Evolutionary conservation across 2,797 vertebrate species (phyloP).

Genomic region (Florisuga fusca): DNA sequence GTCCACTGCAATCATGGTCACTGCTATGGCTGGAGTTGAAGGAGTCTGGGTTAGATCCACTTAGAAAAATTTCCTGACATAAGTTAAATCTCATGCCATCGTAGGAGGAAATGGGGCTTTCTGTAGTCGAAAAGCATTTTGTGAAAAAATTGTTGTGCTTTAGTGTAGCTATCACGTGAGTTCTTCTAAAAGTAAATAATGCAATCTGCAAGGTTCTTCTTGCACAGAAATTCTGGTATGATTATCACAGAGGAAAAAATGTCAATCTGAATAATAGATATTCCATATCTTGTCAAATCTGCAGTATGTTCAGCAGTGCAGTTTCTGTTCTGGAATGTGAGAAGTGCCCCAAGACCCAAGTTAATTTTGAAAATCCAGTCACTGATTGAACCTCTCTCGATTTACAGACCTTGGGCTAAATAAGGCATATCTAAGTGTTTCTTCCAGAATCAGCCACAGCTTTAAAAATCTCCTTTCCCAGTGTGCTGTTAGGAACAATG

Average conservation of each 20-base stretch:
- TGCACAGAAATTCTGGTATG: background rate
- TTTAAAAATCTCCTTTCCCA: background rate
- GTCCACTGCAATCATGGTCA: background rate
- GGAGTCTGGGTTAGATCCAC: background rate
- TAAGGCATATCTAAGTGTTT: background rate
- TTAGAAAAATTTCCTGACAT: background rate
- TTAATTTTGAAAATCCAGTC: background rate
- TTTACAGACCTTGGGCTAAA: background rate
- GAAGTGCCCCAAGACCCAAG: background rate
- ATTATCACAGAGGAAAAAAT: background rate
- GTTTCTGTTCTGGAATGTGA: background rate
- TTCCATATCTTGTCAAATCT: background rate
- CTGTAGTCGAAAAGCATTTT: background rate
- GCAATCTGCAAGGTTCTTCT: background rate
- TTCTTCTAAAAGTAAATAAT: background rate
- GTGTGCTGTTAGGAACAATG: accelerated
- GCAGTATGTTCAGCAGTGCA: background rate
- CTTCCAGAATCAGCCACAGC: background rate
- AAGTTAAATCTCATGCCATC: background rate
- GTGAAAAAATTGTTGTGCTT: background rate
- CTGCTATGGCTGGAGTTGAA: background rate
- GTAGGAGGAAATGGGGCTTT: background rate
- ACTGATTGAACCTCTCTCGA: background rate
- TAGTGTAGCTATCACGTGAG: background rate
- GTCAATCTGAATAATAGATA: background rate